phyloP scores from a whole-genome alignment of 2,888 invertebrate species.

The Serrognathus titanus region DNA sequence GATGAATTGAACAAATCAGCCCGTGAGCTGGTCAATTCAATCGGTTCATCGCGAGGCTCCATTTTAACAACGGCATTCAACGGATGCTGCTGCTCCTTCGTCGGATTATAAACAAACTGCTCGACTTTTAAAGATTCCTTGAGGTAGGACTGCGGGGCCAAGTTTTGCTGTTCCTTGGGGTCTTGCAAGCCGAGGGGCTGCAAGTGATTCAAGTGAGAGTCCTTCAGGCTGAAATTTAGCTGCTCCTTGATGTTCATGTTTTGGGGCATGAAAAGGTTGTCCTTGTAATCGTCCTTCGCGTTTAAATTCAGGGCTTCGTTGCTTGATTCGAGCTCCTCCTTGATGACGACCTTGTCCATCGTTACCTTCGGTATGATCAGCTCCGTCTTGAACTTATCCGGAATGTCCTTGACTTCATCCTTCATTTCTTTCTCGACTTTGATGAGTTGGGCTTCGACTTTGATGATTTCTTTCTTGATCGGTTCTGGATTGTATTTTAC shows the following conservation, averaged over 20 bases:
- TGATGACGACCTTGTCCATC: conserved; percentile 51
- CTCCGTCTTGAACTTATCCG: conserved; percentile 57
- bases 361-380: conserved; percentile 61
- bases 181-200: conserved; percentile 35
- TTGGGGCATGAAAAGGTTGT: conserved; percentile 38
- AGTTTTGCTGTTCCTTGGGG: conserved; percentile 37
- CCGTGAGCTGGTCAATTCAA: conserved; percentile 41
- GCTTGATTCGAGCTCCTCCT: conserved; percentile 43
- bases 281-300: conserved; percentile 31
- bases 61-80: conserved; percentile 41
- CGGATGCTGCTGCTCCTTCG: conserved; percentile 22
- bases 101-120: conserved; percentile 11
- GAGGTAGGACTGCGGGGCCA: conserved; percentile 33
- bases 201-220: conserved; percentile 26
- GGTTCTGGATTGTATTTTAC: conserved; percentile 27
- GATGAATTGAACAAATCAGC: conserved; percentile 24
- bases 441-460: conserved; percentile 35
- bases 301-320: conserved; percentile 34
- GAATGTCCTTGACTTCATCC: conserved; percentile 33
- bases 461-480: conserved; percentile 39
- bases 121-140: conserved; percentile 29
- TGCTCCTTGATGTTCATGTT: conserved; percentile 36
- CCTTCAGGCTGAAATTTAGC: conserved; percentile 39
- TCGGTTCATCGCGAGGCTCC: conserved; percentile 47
- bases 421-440: conserved; percentile 35